These are phyloP conservation scores for Caloenas nicobarica DNA, from an alignment of 2,113 vertebrate species.

Conservation along the genomic window DNA sequence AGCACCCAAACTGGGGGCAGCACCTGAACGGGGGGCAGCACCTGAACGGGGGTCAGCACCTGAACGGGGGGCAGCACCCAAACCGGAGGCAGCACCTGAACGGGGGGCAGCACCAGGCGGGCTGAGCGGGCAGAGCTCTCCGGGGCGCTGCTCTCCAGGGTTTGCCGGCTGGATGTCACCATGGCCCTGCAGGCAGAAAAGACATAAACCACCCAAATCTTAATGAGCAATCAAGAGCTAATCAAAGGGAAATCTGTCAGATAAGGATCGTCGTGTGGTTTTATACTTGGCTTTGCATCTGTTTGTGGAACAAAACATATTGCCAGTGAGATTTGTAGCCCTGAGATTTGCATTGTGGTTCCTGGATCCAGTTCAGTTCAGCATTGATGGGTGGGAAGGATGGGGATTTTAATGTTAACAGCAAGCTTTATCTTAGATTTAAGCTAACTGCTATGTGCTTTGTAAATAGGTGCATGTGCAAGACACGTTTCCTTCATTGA, in stretches of 20 bases:
- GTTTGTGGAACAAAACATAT: conserved; percentile 43
- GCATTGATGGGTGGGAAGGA: not conserved
- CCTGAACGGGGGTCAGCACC: not conserved
- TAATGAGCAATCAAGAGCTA: conserved; percentile 51
- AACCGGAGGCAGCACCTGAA: not conserved
- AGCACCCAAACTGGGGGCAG: too few species aligned
- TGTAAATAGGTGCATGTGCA: not conserved
- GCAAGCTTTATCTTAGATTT: conserved; percentile 7
- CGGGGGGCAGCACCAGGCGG: not conserved
- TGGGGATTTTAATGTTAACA: conserved; percentile 3
- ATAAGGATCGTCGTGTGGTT: not conserved
- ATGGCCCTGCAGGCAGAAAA: accelerated
- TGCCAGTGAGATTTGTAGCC: conserved; percentile 39
- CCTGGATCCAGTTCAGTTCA: conserved; percentile 43
- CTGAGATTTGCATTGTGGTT: conserved; percentile 27
- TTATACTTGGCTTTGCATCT: conserved; percentile 29
- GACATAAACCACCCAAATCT: not conserved
- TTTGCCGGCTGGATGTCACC: not conserved
- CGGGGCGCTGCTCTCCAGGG: too few species aligned
- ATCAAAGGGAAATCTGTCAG: conserved; percentile 38
- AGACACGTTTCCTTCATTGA: not conserved
- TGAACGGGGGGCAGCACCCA: not conserved
- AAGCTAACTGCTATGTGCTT: not conserved
- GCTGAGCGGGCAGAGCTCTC: not conserved
- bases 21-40: not conserved